Conservation (phyloP, 2,113 vertebrate species). For the Leucosticte australis region DNA sequence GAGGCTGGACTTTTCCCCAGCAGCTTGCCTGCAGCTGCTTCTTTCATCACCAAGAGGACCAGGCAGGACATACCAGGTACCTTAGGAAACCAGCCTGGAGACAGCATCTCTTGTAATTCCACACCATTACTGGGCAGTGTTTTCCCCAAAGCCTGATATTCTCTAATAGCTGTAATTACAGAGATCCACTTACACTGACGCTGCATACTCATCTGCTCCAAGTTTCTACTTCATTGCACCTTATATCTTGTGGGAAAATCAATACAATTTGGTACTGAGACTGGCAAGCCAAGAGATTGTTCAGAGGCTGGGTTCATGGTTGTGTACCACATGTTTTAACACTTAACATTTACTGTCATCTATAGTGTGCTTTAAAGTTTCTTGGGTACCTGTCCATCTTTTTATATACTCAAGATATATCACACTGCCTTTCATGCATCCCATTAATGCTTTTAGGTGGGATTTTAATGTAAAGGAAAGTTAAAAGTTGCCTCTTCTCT, state of each 20-base stretch:
- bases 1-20: neutral
- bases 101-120: neutral
- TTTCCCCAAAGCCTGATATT: neutral
- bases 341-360: neutral
- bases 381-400: neutral
- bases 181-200: neutral
- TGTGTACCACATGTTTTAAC: neutral
- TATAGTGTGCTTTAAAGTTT: neutral
- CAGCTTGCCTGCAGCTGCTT: neutral
- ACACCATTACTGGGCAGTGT: neutral
- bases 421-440: neutral
- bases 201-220: neutral
- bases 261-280: neutral
- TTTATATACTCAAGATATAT: neutral
- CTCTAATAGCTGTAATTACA: neutral
- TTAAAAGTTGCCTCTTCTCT: neutral
- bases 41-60: neutral
- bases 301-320: neutral
- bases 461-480: neutral
- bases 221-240: neutral
- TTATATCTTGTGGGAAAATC: constrained; percentile 22
- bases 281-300: neutral
- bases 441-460: neutral
- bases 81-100: neutral
- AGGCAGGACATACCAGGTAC: neutral